Percentiles rank a stretch among this genome's conserved stretches.
Evolutionary conservation across 2,797 vertebrate genomes (phyloP).

Genomic region (Neosilurus mollespiculum): DNA sequence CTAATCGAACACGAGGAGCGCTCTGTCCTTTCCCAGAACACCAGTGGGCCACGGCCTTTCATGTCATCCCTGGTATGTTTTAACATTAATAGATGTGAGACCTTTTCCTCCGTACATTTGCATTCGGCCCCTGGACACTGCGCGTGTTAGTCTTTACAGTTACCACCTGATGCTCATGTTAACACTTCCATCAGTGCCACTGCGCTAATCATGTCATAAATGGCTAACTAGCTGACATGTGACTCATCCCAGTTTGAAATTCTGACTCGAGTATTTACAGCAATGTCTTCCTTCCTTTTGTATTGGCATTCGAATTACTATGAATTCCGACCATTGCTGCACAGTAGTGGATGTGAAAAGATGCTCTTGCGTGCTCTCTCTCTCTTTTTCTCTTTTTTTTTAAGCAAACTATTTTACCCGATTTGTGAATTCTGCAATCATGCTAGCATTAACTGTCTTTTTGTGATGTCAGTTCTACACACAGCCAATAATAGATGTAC

Average conservation of each 20-base stretch:
- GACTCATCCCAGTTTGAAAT: neutral
- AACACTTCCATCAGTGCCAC: neutral
- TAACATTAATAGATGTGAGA: neutral
- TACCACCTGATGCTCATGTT: neutral
- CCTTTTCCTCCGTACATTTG: conserved; percentile 5
- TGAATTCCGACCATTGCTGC: no score
- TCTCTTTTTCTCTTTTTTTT: no score
- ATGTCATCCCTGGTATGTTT: neutral
- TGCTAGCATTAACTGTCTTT: no score
- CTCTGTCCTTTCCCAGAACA: conserved; percentile 10
- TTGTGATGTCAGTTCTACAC: no score
- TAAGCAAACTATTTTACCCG: no score
- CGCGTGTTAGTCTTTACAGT: neutral
- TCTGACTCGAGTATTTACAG: neutral
- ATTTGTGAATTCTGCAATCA: no score
- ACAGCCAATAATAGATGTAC: no score
- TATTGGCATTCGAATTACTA: neutral
- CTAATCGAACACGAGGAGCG: conserved; percentile 2
- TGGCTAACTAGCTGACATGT: neutral
- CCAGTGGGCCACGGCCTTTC: neutral
- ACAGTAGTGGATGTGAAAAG: no score
- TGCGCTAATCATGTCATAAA: neutral
- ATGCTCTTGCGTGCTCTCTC: no score
- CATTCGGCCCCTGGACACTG: neutral
- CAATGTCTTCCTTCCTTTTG: neutral